Percentiles rank a stretch among this genome's conserved stretches.
phyloP scores from a whole-genome alignment of 2,797 vertebrate genomes.

The Phoxinus dragarum region DNA sequence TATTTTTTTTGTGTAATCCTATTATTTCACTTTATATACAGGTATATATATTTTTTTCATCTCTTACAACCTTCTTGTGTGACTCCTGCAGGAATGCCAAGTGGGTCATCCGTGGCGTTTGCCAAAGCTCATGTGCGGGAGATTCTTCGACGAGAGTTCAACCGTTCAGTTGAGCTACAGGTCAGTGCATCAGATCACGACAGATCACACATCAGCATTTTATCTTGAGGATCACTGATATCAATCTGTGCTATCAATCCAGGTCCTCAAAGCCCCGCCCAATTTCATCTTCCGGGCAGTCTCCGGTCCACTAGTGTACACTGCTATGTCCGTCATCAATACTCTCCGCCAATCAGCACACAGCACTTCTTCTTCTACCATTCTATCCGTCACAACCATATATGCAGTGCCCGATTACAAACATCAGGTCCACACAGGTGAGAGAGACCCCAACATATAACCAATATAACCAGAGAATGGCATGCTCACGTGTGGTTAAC shows the following conservation, averaged over 20 bases:
- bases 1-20: neutral
- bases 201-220: neutral
- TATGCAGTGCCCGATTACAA: constrained; percentile 82
- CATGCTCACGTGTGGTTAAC: neutral
- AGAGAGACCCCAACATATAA: constrained; percentile 57
- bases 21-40: too few species aligned
- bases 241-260: constrained; percentile 31
- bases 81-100: constrained; percentile 82
- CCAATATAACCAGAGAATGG: neutral
- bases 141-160: constrained; percentile 87
- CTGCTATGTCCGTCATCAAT: constrained; percentile 90
- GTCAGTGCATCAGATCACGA: constrained; percentile 72
- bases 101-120: constrained; percentile 82
- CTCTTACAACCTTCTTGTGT: neutral
- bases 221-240: constrained; percentile 1
- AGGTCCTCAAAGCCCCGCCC: constrained; percentile 89
- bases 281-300: constrained; percentile 91
- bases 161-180: constrained; percentile 90
- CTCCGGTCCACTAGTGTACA: constrained; percentile 90
- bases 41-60: neutral
- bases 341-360: constrained; percentile 80
- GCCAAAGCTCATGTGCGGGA: constrained; percentile 86
- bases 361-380: constrained; percentile 73
- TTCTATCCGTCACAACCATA: constrained; percentile 81
- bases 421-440: constrained; percentile 90